These are phyloP conservation scores for Colistium nudipinnis DNA, from an alignment of 2,113 vertebrate species.

Conservation along the genomic window DNA sequence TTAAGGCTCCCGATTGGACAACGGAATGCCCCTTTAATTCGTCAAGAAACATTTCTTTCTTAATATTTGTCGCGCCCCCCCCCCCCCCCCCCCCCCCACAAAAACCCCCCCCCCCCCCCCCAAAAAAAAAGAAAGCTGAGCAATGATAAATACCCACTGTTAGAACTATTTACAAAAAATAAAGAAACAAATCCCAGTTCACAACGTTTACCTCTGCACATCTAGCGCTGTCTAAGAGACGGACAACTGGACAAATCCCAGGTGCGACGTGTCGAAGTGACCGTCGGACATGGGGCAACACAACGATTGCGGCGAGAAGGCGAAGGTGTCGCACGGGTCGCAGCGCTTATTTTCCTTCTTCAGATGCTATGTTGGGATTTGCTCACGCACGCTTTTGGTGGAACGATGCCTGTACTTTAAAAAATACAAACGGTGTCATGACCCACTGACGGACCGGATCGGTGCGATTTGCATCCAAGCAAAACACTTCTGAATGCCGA, in stretches of 20 bases:
- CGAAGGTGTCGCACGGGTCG: not conserved
- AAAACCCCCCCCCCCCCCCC: no score
- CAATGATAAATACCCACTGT: constrained; percentile 13
- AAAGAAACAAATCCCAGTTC: constrained; percentile 14
- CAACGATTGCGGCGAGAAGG: not conserved
- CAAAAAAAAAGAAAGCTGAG: not conserved
- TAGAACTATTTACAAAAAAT: constrained; percentile 1
- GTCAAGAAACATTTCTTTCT: not conserved
- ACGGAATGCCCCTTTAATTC: not conserved
- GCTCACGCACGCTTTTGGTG: no score
- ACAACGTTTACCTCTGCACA: not conserved
- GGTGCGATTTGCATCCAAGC: not conserved
- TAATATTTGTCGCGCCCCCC: no score
- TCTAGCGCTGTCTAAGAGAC: constrained; percentile 1
- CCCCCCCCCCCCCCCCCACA: no score
- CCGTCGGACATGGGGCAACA: no score
- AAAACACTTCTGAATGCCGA: not conserved
- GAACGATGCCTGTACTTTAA: not conserved
- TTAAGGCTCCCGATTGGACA: no score
- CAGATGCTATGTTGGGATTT: no score
- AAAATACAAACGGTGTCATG: not conserved
- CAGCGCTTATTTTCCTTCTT: no score
- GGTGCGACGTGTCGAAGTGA: not conserved
- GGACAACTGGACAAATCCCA: not conserved
- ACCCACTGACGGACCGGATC: not conserved